phyloP scores from a whole-genome alignment of 2,113 vertebrate genomes.

The Cynocephalus volans region DNA sequence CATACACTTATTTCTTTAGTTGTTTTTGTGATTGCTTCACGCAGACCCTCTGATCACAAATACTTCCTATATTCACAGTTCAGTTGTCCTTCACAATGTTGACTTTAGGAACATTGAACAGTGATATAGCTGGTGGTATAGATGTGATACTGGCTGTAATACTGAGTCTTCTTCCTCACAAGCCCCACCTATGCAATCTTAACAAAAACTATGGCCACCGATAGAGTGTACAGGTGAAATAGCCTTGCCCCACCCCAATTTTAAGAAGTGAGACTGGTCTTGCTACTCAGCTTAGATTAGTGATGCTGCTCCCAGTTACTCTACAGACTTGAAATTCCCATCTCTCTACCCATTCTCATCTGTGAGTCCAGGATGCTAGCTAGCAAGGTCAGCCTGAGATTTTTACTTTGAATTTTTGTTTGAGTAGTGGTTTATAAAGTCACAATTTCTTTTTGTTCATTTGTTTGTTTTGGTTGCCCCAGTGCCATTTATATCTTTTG shows the following conservation, averaged over 20 bases:
- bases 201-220: background rate
- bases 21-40: background rate
- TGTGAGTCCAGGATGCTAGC: background rate
- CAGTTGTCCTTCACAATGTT: background rate
- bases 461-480: background rate
- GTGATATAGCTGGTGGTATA: background rate
- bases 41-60: background rate
- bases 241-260: background rate
- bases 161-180: background rate
- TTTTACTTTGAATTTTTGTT: background rate
- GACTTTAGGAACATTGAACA: background rate
- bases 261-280: background rate
- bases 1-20: background rate
- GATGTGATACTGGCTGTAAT: background rate
- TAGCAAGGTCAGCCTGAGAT: background rate
- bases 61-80: background rate
- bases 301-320: background rate
- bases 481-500: background rate
- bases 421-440: background rate
- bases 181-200: background rate
- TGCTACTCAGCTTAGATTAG: background rate
- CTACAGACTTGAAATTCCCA: background rate
- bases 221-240: background rate
- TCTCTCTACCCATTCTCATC: background rate
- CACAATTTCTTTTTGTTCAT: too few species aligned